These are phyloP conservation scores for Coturnix japonica DNA, from an alignment of 2,113 vertebrate species.

Conservation along the genomic window DNA sequence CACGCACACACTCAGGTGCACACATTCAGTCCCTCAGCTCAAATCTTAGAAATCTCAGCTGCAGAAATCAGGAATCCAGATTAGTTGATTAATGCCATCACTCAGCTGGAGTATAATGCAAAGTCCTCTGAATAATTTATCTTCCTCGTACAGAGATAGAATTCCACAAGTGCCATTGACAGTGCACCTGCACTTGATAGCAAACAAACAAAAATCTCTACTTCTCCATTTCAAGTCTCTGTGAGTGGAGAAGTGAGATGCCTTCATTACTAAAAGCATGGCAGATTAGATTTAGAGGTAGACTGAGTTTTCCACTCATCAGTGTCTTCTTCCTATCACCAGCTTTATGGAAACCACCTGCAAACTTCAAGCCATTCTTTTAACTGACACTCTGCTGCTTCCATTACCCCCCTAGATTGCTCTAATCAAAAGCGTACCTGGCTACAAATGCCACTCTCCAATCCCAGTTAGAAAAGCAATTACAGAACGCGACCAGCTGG, in stretches of 20 bases:
- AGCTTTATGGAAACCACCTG: not conserved
- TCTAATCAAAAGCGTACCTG: slow-evolving; percentile 31
- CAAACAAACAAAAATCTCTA: not conserved
- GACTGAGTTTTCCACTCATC: slow-evolving; percentile 10
- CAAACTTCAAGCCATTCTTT: slow-evolving; percentile 2
- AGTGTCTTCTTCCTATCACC: not conserved
- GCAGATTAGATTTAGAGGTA: not conserved
- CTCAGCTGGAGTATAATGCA: not conserved
- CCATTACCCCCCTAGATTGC: slow-evolving; percentile 33
- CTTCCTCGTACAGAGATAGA: not conserved
- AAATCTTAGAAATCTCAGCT: not conserved
- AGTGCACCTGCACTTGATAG: not conserved
- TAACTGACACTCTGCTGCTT: slow-evolving; percentile 17
- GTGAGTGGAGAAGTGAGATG: not conserved
- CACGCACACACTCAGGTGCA: not conserved
- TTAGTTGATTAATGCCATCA: not conserved
- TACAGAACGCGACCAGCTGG: slow-evolving; percentile 3
- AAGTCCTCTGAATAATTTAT: not conserved
- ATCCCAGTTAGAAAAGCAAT: slow-evolving; percentile 54
- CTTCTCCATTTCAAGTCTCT: not conserved
- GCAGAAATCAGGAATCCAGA: not conserved
- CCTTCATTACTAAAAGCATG: not conserved
- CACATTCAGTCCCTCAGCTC: not conserved
- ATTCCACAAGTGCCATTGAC: not conserved
- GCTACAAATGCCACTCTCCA: slow-evolving; percentile 28